A percentile compares a stretch with the other conserved stretches of the same genome.
These are phyloP conservation scores for Epirrhoe tristata DNA, from an alignment of 2,888 invertebrate species.

Conservation along the genomic window DNA sequence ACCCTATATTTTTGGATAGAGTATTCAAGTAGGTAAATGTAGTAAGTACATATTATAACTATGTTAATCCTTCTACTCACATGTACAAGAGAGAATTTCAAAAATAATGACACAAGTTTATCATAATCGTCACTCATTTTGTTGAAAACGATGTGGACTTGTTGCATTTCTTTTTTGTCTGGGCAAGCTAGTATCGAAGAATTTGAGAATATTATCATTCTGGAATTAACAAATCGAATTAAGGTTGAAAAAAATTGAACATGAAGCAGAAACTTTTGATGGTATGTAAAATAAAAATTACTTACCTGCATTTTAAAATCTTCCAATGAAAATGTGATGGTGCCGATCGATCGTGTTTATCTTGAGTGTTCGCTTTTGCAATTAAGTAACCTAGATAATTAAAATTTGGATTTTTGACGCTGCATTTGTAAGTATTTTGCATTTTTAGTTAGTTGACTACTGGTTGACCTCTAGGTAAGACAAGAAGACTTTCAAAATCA, in stretches of 20 bases:
- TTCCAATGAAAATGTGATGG: constrained; percentile 81
- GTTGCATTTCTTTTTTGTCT: constrained; percentile 68
- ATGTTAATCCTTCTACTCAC: constrained; percentile 53
- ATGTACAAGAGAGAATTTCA: constrained; percentile 70
- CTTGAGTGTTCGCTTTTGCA: constrained; percentile 68
- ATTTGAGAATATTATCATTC: constrained; percentile 79
- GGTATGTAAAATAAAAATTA: background rate
- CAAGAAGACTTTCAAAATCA: background rate
- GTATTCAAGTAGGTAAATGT: background rate
- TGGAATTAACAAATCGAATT: constrained; percentile 48
- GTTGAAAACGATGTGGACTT: constrained; percentile 73
- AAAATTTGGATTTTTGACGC: constrained; percentile 74
- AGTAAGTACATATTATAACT: background rate
- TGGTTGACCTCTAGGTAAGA: background rate
- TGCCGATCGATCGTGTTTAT: constrained; percentile 78
- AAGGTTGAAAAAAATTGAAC: background rate
- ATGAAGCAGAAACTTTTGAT: background rate
- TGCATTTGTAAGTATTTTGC: constrained; percentile 50
- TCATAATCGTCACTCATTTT: constrained; percentile 71
- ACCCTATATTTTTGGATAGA: too few relatives aligned
- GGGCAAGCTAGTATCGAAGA: constrained; percentile 75
- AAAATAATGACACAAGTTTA: constrained; percentile 67
- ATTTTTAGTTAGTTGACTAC: constrained; percentile 43
- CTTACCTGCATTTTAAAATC: constrained; percentile 77
- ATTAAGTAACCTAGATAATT: constrained; percentile 65